Conservation (phyloP, 1,140 invertebrate genomes). For the Colletes gigas region DNA sequence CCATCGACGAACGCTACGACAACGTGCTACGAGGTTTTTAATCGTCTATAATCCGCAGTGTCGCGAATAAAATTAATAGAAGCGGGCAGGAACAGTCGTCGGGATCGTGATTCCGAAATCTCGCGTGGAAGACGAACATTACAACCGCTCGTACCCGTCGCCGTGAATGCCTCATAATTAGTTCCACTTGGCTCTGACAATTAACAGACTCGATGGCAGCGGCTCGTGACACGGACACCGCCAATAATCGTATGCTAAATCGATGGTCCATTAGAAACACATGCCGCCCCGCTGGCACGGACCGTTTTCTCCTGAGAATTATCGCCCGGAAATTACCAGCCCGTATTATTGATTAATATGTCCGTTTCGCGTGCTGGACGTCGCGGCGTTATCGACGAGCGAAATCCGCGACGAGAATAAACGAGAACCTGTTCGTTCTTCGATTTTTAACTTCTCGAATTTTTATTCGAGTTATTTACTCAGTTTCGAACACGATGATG, state of each 20-base stretch:
- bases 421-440: too few species aligned
- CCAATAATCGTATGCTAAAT: constrained; percentile 54
- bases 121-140: not conserved
- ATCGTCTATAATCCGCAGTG: not conserved
- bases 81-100: not conserved
- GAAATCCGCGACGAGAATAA: not conserved
- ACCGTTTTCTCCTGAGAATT: constrained; percentile 51
- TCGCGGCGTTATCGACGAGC: not conserved
- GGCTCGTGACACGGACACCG: constrained; percentile 43
- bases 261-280: constrained; percentile 55
- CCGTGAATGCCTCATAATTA: constrained; percentile 57
- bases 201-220: constrained; percentile 51
- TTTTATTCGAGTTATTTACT: too few species aligned
- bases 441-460: too few species aligned
- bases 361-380: not conserved
- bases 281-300: constrained; percentile 5
- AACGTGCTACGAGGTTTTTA: not conserved
- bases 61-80: not conserved
- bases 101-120: not conserved
- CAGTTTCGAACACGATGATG: too few species aligned
- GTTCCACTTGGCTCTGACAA: constrained; percentile 33
- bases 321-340: constrained; percentile 26
- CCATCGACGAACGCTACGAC: too few species aligned
- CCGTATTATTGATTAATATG: constrained; percentile 42
- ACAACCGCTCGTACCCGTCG: constrained; percentile 26